Evolutionary conservation across 2,888 invertebrate species (phyloP).

Genomic region (Cryptosula pallasiana): DNA sequence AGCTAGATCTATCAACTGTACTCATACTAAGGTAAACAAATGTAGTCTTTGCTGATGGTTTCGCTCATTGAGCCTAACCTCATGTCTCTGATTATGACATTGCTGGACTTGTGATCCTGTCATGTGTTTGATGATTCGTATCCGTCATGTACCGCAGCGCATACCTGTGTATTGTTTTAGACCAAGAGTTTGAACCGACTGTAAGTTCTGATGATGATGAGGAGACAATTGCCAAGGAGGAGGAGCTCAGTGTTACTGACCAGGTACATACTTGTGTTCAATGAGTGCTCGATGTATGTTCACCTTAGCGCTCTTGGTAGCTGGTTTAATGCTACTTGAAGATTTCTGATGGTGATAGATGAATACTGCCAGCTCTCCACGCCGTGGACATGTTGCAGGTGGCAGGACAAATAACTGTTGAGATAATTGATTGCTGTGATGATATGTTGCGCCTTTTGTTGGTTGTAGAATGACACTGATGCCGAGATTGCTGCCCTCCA

Average conservation of each 20-base stretch:
- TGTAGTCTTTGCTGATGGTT: too few species aligned
- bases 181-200: slow-evolving; percentile 75
- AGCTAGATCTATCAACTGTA: neutral
- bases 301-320: slow-evolving; percentile 18
- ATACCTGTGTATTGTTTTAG: too few species aligned
- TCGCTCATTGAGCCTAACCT: too few species aligned
- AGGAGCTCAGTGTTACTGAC: slow-evolving; percentile 53
- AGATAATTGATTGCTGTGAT: too few species aligned
- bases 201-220: slow-evolving; percentile 74
- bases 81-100: too few species aligned
- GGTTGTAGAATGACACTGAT: neutral
- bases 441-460: too few species aligned
- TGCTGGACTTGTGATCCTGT: too few species aligned
- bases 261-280: neutral
- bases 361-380: neutral
- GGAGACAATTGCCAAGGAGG: slow-evolving; percentile 78
- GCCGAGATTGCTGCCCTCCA: slow-evolving; percentile 39
- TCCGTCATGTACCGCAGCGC: too few species aligned
- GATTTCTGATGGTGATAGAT: slow-evolving; percentile 22
- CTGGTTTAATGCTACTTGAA: neutral
- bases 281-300: neutral
- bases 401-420: too few species aligned
- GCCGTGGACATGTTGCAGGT: too few species aligned
- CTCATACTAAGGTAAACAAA: too few species aligned
- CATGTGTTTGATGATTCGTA: too few species aligned